Conservation (phyloP, 2,797 vertebrate species). For the Sebastes alutus region DNA sequence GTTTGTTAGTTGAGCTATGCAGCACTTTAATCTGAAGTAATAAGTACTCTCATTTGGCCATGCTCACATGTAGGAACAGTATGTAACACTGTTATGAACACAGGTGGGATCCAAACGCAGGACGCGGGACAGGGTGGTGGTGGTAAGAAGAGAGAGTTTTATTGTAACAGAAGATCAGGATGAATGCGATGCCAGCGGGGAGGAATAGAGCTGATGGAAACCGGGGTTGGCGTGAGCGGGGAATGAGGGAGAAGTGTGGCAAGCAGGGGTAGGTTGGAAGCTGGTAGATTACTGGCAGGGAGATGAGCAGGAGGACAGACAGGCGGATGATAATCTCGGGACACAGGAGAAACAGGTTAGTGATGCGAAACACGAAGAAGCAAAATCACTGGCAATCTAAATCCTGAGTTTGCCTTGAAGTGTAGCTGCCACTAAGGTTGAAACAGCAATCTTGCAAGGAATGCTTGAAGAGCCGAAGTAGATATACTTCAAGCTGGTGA, state of each 20-base stretch:
- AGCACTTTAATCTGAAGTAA: background rate
- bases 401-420: background rate
- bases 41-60: background rate
- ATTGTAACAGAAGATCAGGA: background rate
- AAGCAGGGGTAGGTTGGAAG: background rate
- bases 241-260: background rate
- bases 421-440: background rate
- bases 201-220: background rate
- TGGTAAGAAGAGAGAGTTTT: background rate
- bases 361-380: background rate
- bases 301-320: background rate
- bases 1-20: slow-evolving; percentile 26
- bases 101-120: background rate
- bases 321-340: background rate
- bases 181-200: background rate
- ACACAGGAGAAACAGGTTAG: background rate
- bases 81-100: background rate
- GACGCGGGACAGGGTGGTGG: background rate
- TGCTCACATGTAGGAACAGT: background rate
- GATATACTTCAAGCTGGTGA: background rate
- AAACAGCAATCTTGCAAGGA: background rate
- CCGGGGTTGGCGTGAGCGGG: background rate
- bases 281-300: background rate
- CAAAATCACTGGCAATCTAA: background rate
- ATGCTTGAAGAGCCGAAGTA: background rate